Evolutionary conservation across 2,113 vertebrate species (phyloP).

Genomic region (Polyodon spathula): DNA sequence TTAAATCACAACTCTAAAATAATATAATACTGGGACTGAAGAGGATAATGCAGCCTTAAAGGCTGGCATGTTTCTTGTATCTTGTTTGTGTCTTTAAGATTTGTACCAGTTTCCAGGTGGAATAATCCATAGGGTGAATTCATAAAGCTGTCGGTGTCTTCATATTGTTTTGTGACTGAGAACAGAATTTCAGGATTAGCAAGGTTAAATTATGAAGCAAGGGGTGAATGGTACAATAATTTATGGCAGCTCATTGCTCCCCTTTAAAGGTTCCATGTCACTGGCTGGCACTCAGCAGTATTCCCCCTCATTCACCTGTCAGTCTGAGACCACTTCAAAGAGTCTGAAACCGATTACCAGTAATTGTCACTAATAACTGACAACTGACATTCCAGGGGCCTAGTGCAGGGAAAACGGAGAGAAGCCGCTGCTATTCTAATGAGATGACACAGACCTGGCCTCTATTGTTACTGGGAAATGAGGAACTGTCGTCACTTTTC

Average conservation of each 20-base stretch:
- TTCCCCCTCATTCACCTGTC: slow-evolving; percentile 67
- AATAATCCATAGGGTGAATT: too few relatives aligned
- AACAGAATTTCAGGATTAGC: not conserved
- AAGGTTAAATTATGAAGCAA: not conserved
- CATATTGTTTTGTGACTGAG: not conserved
- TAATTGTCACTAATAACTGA: slow-evolving; percentile 85
- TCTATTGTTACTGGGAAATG: slow-evolving; percentile 72
- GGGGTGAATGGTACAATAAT: slow-evolving; percentile 37
- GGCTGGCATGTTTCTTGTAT: too few relatives aligned
- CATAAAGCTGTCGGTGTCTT: too few relatives aligned
- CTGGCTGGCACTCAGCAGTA: slow-evolving; percentile 50
- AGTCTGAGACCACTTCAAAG: slow-evolving; percentile 70
- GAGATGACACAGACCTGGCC: slow-evolving; percentile 74
- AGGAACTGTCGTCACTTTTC: slow-evolving; percentile 74
- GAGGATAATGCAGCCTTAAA: too few relatives aligned
- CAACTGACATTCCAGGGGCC: slow-evolving; percentile 75
- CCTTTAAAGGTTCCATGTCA: slow-evolving; percentile 70
- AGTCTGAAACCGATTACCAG: slow-evolving; percentile 73
- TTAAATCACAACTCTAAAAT: too few relatives aligned
- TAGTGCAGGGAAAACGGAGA: slow-evolving; percentile 71
- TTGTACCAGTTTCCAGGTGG: too few relatives aligned
- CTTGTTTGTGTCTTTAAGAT: too few relatives aligned
- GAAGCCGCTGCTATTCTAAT: slow-evolving; percentile 77
- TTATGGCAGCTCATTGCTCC: slow-evolving; percentile 63
- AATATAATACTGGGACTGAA: too few relatives aligned